Evolutionary conservation across 2,113 vertebrate genomes (phyloP), one percentile per base, ranked within the genome.

Genomic region (Aspiorhynchus laticeps): DNA sequence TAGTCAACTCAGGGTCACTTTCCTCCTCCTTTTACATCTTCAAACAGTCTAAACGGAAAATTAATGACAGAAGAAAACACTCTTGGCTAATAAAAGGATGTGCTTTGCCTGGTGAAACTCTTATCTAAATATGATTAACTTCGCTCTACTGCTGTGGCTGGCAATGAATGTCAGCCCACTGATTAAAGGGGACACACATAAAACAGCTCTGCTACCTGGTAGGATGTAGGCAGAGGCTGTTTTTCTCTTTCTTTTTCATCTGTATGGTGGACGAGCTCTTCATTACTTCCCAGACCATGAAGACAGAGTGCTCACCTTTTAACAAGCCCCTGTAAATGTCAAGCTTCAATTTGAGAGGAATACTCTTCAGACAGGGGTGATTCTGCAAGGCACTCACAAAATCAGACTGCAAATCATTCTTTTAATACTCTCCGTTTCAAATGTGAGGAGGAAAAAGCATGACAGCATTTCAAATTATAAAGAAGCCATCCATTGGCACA

Each of bases 121-220:
- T 88, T 90, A 90, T 88, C 82, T 89, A 88, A 88, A 89, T 88
- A 87, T 91, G 78, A 87, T 90, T 90, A 90, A 88, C 84, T 88
- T 61, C 38, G 76, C 84, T 83, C 69, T 79, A 76, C 76, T 88
- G 81, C 76, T 85, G 85, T 76, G 67, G 71, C 59, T 77, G 76
- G 86, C 88, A 85, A 87, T 87, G 88, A 90, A 87, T 79, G 90
- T 87, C 88, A 87, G 78, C 53, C 80, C 63, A 76, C 65, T 83
- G 83, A 89, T 88, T 85, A 59, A 71, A 78, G 53, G 17, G 53
- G 80, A 67, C 51, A 59, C 65, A 75, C 46, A 86, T 85, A 88
- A 87, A 88, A 71, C 69, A 59, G 14, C 3, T 9, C 77, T 80
- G 82, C 61, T 82, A 82, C 83, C 59, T 51, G 67, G 76, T 73